Conservation (phyloP, 2,113 vertebrate species). For the Sylvietta virens region DNA sequence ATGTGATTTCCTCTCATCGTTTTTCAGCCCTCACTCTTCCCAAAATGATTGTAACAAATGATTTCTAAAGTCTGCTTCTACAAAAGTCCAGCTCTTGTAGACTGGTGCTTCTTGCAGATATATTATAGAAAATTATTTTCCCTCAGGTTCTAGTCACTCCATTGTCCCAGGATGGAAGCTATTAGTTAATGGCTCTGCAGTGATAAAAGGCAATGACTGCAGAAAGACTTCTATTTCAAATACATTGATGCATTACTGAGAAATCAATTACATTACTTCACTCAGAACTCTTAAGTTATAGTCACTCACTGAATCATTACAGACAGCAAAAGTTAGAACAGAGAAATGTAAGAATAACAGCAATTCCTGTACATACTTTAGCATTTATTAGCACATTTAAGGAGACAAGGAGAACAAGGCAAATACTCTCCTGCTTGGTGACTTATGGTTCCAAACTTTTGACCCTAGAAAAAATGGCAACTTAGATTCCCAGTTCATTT, state of each 20-base stretch:
- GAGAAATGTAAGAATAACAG: not conserved
- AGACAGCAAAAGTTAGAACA: not conserved
- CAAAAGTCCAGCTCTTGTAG: not conserved
- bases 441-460: not conserved
- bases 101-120: not conserved
- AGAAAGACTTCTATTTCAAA: not conserved
- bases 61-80: not conserved
- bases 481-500: not conserved
- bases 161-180: not conserved
- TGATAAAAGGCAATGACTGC: not conserved
- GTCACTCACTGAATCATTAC: not conserved
- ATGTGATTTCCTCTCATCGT: not conserved
- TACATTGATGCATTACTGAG: not conserved
- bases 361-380: not conserved
- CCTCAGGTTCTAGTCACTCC: not conserved
- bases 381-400: not conserved
- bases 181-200: constrained; percentile 2
- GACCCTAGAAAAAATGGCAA: not conserved
- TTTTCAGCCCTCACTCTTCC: not conserved
- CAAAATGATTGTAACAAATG: not conserved
- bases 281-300: not conserved
- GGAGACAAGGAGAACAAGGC: not conserved
- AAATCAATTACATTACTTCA: constrained; percentile 15
- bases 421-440: not conserved
- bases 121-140: not conserved